Evolutionary conservation across 2,797 vertebrate species (phyloP).

Genomic region (Cossypha niveicapilla): DNA sequence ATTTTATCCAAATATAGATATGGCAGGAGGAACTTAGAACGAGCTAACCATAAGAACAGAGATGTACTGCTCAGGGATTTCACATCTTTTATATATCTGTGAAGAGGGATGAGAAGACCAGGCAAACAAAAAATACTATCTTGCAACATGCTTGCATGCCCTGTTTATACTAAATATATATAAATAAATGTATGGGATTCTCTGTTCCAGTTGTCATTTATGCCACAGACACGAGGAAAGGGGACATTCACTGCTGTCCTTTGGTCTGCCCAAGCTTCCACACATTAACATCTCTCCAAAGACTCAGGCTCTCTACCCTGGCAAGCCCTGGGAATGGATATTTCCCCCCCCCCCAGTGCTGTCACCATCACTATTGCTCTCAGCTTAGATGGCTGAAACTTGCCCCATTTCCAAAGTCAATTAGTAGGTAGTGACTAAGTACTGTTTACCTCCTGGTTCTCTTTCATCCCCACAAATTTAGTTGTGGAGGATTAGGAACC

Average conservation of each 20-base stretch:
- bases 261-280: not conserved
- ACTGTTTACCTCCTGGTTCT: not conserved
- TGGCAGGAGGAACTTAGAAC: not conserved
- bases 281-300: not conserved
- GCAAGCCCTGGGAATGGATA: no score
- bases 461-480: not conserved
- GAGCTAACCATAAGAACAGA: not conserved
- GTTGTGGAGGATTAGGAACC: not conserved
- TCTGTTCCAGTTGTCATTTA: not conserved
- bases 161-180: not conserved
- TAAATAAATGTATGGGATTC: not conserved
- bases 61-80: rapidly evolving
- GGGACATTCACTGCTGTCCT: rapidly evolving
- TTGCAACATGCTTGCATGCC: rapidly evolving
- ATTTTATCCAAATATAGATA: not conserved
- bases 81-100: not conserved
- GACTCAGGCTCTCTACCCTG: not conserved
- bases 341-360: rapidly evolving
- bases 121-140: rapidly evolving
- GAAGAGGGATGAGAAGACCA: not conserved
- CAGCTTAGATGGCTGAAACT: not conserved
- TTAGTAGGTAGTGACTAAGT: not conserved
- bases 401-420: not conserved
- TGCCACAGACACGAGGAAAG: not conserved
- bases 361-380: not conserved